Evolutionary conservation across 2,888 invertebrate genomes (phyloP), one percentile per base, ranked within the genome.

Genomic region (Dysmachus trigonus): DNA sequence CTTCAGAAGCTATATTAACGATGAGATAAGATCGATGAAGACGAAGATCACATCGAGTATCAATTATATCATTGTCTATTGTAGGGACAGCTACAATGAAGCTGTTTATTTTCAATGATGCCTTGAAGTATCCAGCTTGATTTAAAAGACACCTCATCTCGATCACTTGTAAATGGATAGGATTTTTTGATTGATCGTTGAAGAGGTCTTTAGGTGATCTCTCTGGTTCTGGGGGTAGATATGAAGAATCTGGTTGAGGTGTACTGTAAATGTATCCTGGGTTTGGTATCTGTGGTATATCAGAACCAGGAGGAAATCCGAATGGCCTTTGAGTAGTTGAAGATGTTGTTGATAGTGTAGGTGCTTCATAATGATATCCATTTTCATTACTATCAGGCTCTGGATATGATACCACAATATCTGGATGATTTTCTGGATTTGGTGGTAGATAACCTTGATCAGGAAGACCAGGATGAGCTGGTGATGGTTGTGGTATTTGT

Each of bases 1-100:
- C 91, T 2, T 91, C 91, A 0, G 91, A 92, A 2, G 91, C 90
- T 85, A 94, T 91, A 88, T 93, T 92, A 2, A 94, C 86, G 0
- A 91, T 86, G 0, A 92, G 88, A 85, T 89, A 90, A n/a, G 91
- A 90, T 88, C 91, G 87, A 30, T 90, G 89, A 0, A 91, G 76
- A 71, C 91, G 91, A 41, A 91, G 87, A 35, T 90, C 90, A 84
- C 91, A 91, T 7, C 90, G 90, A 8, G 89, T 89, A 53, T 90
- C 90, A 47, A 76, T 62, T 1, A 90, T 89, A 33, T 91, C 91
- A n/a, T 89, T 90, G 87, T 93, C 93, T 73, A 92, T 90, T 62
- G 90, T 91, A 18, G 91, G 93, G 41, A 86, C 87, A 13, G 88
- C 89, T 51, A 90, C 91, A 47, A 92, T 88, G 51, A 90, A 91